Percentiles rank a stretch among this genome's conserved stretches.
Conservation (phyloP, 2,888 invertebrate genomes). For the Chelonus formosanus region DNA sequence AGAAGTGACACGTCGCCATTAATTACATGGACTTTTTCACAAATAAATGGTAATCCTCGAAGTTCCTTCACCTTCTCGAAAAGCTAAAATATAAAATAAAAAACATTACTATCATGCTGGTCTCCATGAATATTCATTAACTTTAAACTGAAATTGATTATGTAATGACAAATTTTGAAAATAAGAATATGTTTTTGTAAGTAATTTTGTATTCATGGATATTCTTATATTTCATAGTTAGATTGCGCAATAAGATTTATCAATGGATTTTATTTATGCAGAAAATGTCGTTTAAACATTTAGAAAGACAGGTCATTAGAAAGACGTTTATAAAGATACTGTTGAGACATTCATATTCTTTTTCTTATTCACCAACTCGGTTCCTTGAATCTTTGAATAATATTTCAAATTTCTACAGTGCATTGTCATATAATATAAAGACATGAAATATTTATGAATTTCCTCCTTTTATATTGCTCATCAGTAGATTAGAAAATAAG, state of each 20-base stretch:
- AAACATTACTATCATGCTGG: not conserved
- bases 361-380: too few relatives aligned
- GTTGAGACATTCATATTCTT: too few relatives aligned
- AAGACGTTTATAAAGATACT: too few relatives aligned
- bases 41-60: constrained; percentile 71
- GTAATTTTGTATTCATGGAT: not conserved
- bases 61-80: constrained; percentile 77
- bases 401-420: too few relatives aligned
- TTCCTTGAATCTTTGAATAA: too few relatives aligned
- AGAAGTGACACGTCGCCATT: constrained; percentile 76
- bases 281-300: not conserved
- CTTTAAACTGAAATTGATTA: too few relatives aligned
- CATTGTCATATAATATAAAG: too few relatives aligned
- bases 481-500: too few relatives aligned
- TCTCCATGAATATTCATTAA: too few relatives aligned
- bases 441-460: too few relatives aligned
- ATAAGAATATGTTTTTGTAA: not conserved
- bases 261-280: not conserved
- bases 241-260: not conserved
- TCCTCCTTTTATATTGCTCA: too few relatives aligned
- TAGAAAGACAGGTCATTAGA: not conserved
- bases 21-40: constrained; percentile 77
- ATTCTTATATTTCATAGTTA: not conserved
- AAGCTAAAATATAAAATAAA: constrained; percentile 69
- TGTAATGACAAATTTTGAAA: too few relatives aligned